A percentile compares a stretch with the other conserved stretches of the same genome.
phyloP scores from a whole-genome alignment of 2,888 invertebrate genomes.

The Syrphus vitripennis region DNA sequence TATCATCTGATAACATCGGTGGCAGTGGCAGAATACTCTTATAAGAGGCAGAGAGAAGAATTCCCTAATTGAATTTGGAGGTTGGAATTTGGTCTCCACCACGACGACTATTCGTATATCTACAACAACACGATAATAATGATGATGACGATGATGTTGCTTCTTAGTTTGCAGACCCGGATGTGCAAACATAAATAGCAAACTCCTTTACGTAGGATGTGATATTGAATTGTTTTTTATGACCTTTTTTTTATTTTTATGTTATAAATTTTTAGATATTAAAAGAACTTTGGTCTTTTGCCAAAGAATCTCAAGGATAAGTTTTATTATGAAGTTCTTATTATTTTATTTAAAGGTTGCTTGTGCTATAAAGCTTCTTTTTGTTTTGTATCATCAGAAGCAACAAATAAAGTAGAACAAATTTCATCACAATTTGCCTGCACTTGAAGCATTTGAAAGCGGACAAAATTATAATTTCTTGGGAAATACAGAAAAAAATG shows the following conservation, averaged over 20 bases:
- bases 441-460: background rate
- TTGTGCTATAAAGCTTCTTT: background rate
- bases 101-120: background rate
- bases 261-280: conserved; percentile 33
- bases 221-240: conserved; percentile 35
- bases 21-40: background rate
- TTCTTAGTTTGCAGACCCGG: conserved; percentile 23
- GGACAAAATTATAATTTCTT: background rate
- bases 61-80: conserved; percentile 58
- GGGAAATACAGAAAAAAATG: background rate
- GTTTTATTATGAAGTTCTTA: conserved; percentile 26
- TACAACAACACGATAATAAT: background rate
- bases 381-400: background rate
- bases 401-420: background rate
- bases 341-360: background rate
- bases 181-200: conserved; percentile 20
- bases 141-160: conserved; percentile 4
- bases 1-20: background rate
- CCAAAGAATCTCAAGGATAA: conserved; percentile 45
- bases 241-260: background rate
- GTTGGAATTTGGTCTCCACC: conserved; percentile 1
- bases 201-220: conserved; percentile 16
- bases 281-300: conserved; percentile 42
- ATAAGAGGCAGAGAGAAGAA: background rate
- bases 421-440: background rate